These are phyloP conservation scores for Athalia rosae DNA, from an alignment of 2,888 invertebrate genomes.

Conservation along the genomic window DNA sequence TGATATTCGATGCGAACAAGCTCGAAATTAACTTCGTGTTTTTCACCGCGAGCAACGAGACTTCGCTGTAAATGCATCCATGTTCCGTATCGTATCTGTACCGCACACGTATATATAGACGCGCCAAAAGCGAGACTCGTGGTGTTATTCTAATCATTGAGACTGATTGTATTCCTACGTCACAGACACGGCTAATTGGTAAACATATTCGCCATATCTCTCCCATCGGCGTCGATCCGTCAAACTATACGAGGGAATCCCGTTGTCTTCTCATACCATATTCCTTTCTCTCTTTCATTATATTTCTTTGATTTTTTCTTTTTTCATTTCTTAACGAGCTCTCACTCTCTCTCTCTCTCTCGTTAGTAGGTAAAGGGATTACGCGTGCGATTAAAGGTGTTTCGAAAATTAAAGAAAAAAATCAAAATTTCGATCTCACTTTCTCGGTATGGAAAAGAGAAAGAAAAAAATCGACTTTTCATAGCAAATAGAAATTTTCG, in stretches of 20 bases:
- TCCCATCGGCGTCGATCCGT: neutral
- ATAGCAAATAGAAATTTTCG: neutral
- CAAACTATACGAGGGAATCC: neutral
- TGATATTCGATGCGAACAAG: no score
- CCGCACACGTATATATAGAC: neutral
- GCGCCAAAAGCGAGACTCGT: no score
- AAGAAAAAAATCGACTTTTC: neutral
- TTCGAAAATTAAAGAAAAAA: no score
- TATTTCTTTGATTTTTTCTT: neutral
- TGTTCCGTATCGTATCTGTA: no score
- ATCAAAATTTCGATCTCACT: neutral
- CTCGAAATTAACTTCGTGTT: no score
- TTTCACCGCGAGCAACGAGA: no score
- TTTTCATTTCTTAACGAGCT: neutral
- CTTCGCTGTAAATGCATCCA: no score
- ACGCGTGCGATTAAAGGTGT: no score
- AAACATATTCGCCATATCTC: conserved; percentile 9
- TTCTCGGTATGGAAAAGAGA: neutral
- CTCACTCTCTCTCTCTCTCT: no score
- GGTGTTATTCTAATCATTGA: conserved; percentile 30
- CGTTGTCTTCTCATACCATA: neutral
- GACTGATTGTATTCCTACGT: conserved; percentile 26
- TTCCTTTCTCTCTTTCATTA: neutral
- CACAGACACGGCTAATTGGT: conserved; percentile 30
- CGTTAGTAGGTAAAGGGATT: no score